Evolutionary conservation across 2,113 vertebrate species (phyloP).

Genomic region (Pogona vitticeps): DNA sequence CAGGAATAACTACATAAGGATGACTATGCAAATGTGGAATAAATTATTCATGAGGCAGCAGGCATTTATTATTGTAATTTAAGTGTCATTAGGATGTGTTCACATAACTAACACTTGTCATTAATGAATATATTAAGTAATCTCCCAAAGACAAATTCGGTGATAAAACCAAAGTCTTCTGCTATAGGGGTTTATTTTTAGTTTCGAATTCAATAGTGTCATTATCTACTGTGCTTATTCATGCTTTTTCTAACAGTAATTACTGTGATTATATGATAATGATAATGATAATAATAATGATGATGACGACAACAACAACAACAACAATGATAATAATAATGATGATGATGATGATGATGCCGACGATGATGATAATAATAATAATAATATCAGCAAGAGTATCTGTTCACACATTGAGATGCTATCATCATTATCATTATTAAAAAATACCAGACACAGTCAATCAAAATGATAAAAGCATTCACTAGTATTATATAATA

Average conservation of each 20-base stretch:
- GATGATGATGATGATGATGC: not conserved
- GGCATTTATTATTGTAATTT: conserved; percentile 73
- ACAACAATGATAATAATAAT: conserved; percentile 49
- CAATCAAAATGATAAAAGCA: too few relatives aligned
- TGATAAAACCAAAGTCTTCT: conserved; percentile 46
- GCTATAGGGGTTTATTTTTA: conserved; percentile 31
- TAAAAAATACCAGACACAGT: too few relatives aligned
- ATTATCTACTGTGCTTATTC: conserved; percentile 49
- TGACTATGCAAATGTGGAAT: conserved; percentile 67
- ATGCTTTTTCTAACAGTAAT: conserved; percentile 38
- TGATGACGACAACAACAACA: too few relatives aligned
- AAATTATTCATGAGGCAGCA: conserved; percentile 69
- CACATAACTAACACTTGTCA: conserved; percentile 58
- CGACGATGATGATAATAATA: conserved; percentile 48
- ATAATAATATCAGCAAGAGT: not conserved
- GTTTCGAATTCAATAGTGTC: conserved; percentile 60
- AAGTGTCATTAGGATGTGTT: conserved; percentile 60
- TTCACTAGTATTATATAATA: too few relatives aligned
- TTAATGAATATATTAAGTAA: conserved; percentile 68
- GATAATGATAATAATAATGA: conserved; percentile 5
- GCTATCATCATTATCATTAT: too few relatives aligned
- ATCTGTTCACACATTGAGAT: too few relatives aligned
- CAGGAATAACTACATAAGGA: conserved; percentile 53
- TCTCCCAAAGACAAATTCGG: conserved; percentile 46
- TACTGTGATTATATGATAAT: conserved; percentile 22